These are phyloP conservation scores for Aphidoletes aphidimyza DNA, from an alignment of 2,888 invertebrate species.

Conservation along the genomic window DNA sequence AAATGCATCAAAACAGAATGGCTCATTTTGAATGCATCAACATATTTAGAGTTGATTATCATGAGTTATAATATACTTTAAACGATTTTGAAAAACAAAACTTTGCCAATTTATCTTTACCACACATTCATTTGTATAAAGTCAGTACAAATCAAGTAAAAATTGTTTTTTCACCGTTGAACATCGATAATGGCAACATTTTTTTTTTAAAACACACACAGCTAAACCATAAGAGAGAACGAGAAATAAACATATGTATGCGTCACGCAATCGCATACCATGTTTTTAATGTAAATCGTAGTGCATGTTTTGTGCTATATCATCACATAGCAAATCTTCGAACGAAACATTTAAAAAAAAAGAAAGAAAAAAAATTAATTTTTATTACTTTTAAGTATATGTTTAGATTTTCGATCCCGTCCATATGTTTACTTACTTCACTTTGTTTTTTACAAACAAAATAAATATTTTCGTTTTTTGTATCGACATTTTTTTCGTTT, in stretches of 20 bases:
- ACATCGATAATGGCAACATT: neutral
- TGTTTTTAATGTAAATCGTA: too few species aligned
- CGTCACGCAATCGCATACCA: too few species aligned
- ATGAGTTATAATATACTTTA: neutral
- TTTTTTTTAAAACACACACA: neutral
- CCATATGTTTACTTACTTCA: constrained; percentile 33
- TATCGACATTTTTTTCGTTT: constrained; percentile 47
- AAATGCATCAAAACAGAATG: neutral
- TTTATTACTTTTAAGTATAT: neutral
- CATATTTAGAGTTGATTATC: too few species aligned
- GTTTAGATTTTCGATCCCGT: neutral
- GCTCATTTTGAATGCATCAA: too few species aligned
- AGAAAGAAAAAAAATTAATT: constrained; percentile 24
- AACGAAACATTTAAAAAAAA: too few species aligned
- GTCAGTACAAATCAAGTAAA: constrained; percentile 8
- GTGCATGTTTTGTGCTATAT: too few species aligned
- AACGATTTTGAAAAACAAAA: neutral
- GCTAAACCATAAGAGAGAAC: neutral
- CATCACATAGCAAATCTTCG: too few species aligned
- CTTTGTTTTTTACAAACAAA: neutral
- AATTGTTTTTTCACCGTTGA: neutral
- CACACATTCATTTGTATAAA: constrained; percentile 34
- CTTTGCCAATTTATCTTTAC: neutral
- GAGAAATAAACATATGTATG: neutral
- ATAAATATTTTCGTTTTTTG: too few species aligned